phyloP scores from a whole-genome alignment of 2,797 vertebrate species.

The Geotrypetes seraphini region DNA sequence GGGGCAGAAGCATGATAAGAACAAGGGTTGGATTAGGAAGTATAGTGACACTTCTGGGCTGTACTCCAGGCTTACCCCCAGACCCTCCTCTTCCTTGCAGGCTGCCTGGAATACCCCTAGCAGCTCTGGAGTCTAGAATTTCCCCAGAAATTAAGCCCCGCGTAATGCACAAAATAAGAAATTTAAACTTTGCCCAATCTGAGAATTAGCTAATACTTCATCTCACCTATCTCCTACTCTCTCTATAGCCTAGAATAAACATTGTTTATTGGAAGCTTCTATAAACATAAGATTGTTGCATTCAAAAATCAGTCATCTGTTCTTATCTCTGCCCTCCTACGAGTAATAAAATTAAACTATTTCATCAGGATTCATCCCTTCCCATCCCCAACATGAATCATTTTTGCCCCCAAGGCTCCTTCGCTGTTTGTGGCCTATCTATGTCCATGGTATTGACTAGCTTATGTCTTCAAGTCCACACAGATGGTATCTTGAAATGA shows the following conservation, averaged over 20 bases:
- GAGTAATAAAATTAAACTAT: slow-evolving; percentile 22
- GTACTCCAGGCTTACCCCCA: too few species aligned
- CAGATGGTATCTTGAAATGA: slow-evolving; percentile 66
- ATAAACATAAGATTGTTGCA: slow-evolving; percentile 12
- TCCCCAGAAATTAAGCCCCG: too few species aligned
- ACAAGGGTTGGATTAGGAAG: too few species aligned
- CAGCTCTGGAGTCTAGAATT: too few species aligned
- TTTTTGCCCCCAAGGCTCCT: slow-evolving; percentile 30
- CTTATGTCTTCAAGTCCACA: slow-evolving; percentile 37
- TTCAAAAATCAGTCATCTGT: slow-evolving; percentile 18
- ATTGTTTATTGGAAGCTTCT: too few species aligned
- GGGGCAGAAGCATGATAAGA: too few species aligned
- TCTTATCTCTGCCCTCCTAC: slow-evolving; percentile 1
- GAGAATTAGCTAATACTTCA: slow-evolving; percentile 9
- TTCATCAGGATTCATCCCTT: slow-evolving; percentile 1
- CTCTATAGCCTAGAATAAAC: slow-evolving; percentile 29
- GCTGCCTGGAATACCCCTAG: too few species aligned
- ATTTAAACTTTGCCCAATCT: too few species aligned
- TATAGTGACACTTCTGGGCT: too few species aligned
- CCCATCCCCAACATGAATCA: neutral
- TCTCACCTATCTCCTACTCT: slow-evolving; percentile 10
- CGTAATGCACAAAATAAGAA: too few species aligned
- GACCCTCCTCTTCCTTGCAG: too few species aligned
- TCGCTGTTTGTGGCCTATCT: slow-evolving; percentile 23
- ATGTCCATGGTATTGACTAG: slow-evolving; percentile 31